phyloP scores from a whole-genome alignment of 2,888 invertebrate genomes.

The Cistogaster globosa region DNA sequence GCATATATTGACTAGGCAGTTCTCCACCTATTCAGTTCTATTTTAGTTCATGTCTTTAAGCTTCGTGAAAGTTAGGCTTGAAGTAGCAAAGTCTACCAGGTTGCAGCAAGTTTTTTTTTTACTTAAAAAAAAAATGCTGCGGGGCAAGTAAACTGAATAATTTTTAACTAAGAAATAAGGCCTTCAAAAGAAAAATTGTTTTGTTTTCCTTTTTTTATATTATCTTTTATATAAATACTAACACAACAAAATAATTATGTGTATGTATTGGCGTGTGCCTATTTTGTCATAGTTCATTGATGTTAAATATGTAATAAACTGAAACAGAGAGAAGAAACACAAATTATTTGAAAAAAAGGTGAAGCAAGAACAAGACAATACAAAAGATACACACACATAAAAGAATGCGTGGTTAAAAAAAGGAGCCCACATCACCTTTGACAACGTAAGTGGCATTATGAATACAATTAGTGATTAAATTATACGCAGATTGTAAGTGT shows the following conservation, averaged over 20 bases:
- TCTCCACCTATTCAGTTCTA: too few species aligned
- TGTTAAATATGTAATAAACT: conserved; percentile 45
- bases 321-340: conserved; percentile 34
- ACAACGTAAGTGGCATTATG: conserved; percentile 45
- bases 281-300: conserved; percentile 54
- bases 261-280: conserved; percentile 46
- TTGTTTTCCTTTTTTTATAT: too few species aligned
- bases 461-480: conserved; percentile 49
- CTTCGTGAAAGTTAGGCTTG: too few species aligned
- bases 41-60: too few species aligned
- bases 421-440: conserved; percentile 31
- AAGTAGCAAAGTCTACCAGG: too few species aligned
- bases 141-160: too few species aligned
- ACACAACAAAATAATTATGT: conserved; percentile 2
- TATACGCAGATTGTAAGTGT: conserved; percentile 15
- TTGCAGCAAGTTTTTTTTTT: too few species aligned
- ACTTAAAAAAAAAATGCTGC: too few species aligned
- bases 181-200: too few species aligned
- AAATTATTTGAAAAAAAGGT: background rate
- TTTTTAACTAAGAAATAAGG: too few species aligned
- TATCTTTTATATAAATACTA: background rate
- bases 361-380: background rate
- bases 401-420: background rate
- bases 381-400: background rate
- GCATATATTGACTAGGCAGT: too few species aligned